Conservation (phyloP, 92 coral and sea anemone genomes). For the Palythoa grandis region DNA sequence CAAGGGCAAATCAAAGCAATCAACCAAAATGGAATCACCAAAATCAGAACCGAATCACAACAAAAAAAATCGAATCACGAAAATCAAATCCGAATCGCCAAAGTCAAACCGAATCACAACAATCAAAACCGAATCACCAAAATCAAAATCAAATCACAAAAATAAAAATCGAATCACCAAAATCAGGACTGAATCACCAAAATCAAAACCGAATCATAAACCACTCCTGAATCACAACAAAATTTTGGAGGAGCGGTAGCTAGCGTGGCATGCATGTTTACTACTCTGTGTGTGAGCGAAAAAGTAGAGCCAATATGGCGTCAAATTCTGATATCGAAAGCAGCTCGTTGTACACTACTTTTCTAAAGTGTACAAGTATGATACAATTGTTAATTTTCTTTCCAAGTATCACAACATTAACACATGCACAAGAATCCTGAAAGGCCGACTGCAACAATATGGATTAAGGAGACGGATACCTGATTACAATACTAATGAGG, state of each 20-base stretch:
- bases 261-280: neutral
- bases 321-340: neutral
- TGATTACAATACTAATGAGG: slow-evolving; percentile 30
- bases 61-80: too few species aligned
- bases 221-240: neutral
- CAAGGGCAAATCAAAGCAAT: too few species aligned
- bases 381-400: slow-evolving; percentile 11
- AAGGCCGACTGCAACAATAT: slow-evolving; percentile 30
- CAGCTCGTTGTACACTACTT: slow-evolving; percentile 39
- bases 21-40: too few species aligned
- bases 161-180: neutral
- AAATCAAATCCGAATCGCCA: neutral
- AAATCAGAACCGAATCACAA: too few species aligned
- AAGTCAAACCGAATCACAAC: neutral
- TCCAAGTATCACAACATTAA: slow-evolving; percentile 24
- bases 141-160: neutral
- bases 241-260: neutral
- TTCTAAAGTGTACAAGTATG: slow-evolving; percentile 42
- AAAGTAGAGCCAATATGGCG: neutral
- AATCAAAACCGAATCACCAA: slow-evolving; percentile 1
- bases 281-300: neutral
- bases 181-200: neutral
- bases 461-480: slow-evolving; percentile 29
- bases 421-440: slow-evolving; percentile 24
- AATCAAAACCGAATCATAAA: neutral